Evolutionary conservation across 2,888 invertebrate species (phyloP), one percentile per base, ranked within the genome.

Genomic region (Thalpophila matura): DNA sequence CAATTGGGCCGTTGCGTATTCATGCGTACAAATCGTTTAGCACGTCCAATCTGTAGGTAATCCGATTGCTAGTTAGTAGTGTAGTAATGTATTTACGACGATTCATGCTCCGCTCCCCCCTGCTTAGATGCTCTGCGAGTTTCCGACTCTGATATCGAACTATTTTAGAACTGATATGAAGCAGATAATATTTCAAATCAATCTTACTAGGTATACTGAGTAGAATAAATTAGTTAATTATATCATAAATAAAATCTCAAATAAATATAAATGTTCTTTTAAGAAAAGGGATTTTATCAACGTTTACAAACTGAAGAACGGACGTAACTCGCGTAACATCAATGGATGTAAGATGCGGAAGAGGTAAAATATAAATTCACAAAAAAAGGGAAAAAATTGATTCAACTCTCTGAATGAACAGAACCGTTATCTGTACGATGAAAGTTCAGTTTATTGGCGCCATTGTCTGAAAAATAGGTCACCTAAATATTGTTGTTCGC

Each of bases 11-110:
- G 53, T 35, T 37, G 53, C 51, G 57, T 42, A 66, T 58, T 60
- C 62, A 74, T 66, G 57, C 76, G 60, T 53, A 51, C 54, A 66
- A 76, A 76, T 76, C 66, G 76, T 66, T 76, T 71, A 71, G 50
- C 53, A 35, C 56, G 51, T 54, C 59, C 76, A 71, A 72, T 71
- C 62, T 66, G 50, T 61, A 53, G 50, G 59, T 76, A 71, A 76
- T 66, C 66, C 66, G 42, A 58, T 50, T 42, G 58, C 42, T 56
- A 64, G 71, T 51, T 59, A 56, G 50, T 49, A 42, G 38, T 71
- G 74, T 49, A 42, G 38, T 71, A 76, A 74, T 63, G 59, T 66
- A 60, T 74, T 71, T 75, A 75, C 56, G 65, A 66, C 27, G 31
- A 51, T 22, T 53, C 59, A 31, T 37, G 45, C 42, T 22, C 10